Evolutionary conservation across 1,140 invertebrate species (phyloP).

Genomic region (Papilio dardanus): DNA sequence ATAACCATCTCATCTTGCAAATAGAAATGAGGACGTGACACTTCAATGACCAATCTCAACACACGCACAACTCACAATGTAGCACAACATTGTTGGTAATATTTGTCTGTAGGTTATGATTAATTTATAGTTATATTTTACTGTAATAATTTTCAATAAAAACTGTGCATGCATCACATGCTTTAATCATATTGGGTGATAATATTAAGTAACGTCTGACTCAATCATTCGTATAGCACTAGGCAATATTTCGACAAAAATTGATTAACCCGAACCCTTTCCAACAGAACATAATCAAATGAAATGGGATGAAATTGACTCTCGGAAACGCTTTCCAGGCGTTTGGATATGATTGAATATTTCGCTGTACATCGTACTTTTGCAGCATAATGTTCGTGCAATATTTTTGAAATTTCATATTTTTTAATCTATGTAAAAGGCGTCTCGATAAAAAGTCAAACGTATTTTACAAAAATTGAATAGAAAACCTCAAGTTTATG

Average conservation of each 20-base stretch:
- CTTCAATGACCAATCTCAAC: not conserved
- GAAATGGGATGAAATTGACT: constrained; percentile 60
- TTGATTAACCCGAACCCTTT: constrained; percentile 62
- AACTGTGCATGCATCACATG: constrained; percentile 17
- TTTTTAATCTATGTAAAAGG: constrained; percentile 25
- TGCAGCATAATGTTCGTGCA: constrained; percentile 18
- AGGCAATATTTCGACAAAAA: constrained; percentile 58
- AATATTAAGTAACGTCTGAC: constrained; percentile 46
- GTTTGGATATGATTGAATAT: constrained; percentile 46
- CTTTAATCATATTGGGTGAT: constrained; percentile 34
- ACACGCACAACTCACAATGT: too few species aligned
- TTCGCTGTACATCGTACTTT: constrained; percentile 33
- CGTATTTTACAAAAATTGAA: constrained; percentile 25
- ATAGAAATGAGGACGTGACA: constrained; percentile 14
- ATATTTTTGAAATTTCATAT: constrained; percentile 28
- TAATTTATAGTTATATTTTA: too few species aligned
- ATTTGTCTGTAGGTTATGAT: not conserved
- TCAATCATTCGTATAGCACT: constrained; percentile 47
- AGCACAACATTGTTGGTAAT: not conserved
- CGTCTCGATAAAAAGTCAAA: constrained; percentile 18
- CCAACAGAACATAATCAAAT: constrained; percentile 62
- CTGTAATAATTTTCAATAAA: constrained; percentile 7
- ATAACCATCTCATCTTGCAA: constrained; percentile 40
- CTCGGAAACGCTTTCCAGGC: constrained; percentile 51
- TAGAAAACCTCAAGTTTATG: constrained; percentile 36